phyloP scores from a whole-genome alignment of 2,888 invertebrate species.

The Spicauda simplicius region DNA sequence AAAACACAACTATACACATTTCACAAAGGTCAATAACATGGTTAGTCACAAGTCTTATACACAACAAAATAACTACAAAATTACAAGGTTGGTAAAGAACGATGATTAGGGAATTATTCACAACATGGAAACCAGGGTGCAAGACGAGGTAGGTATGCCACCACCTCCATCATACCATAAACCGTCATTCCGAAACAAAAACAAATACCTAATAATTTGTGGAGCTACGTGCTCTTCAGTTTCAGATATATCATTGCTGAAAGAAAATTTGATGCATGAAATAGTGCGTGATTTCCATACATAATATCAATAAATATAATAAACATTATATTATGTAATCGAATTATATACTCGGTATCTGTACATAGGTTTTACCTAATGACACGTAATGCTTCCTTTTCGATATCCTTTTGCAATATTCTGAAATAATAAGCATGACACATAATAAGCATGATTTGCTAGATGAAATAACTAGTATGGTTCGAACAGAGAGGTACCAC shows the following conservation, averaged over 20 bases:
- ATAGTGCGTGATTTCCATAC: constrained; percentile 54
- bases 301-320: constrained; percentile 36
- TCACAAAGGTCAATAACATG: constrained; percentile 4
- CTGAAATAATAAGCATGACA: constrained; percentile 66
- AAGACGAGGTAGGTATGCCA: constrained; percentile 28
- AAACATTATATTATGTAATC: constrained; percentile 27
- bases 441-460: not conserved
- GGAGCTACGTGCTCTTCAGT: constrained; percentile 61
- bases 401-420: constrained; percentile 55
- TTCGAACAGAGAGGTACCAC: no score
- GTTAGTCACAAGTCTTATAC: constrained; percentile 19
- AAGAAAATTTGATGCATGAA: constrained; percentile 64
- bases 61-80: constrained; percentile 8
- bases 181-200: constrained; percentile 55
- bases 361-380: constrained; percentile 65
- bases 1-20: not conserved
- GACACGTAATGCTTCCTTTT: constrained; percentile 59
- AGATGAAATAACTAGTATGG: no score
- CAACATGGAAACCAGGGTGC: constrained; percentile 47
- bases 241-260: constrained; percentile 76
- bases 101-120: constrained; percentile 53
- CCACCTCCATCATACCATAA: constrained; percentile 43
- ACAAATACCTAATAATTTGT: constrained; percentile 72
- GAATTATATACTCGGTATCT: not conserved
- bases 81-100: constrained; percentile 12